Base-by-base conservation (phyloP, 2,888 invertebrate genomes). In the Morpho helenor region DNA sequence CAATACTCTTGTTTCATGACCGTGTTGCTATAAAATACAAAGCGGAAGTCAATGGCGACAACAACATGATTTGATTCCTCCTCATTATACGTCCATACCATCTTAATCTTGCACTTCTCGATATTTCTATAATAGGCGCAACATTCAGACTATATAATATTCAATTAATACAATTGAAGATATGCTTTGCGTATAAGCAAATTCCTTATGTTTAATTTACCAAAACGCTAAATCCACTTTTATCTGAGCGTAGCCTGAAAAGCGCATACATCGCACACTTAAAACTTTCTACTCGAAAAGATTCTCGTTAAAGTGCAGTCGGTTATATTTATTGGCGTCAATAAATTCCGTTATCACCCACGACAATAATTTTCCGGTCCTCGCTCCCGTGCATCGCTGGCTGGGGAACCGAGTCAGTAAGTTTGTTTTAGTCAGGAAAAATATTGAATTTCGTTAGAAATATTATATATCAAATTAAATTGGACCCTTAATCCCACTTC, bases 361-460 rank as follows among this genome's bases (percentile, higher is more conserved):
- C 54, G 54, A 54, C 54, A 54, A 54, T 54, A 54, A 54, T 54
- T 54, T 54, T 31, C 54, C 54, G 23, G 31, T 22, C 16, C 54
- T 42, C 23, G 54, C 46, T 42, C 48, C 47, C 47, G 40, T 48
- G 47, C 54, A 54, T 42, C 54, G 54, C 9, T 48, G 54, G 54
- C 48, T 48, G 23, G 23, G 4, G 43, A 43, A 23, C 8, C 43
- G 22, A 51, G 43, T 40, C 39, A n/a, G 40, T 7, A 23, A 23
- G 48, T 42, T 54, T 22, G 47, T 8, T 54, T 54, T 48, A 47
- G 23, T 7, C 48, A 5, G 53, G 42, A 8, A 41, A 54, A 48
- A 48, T 54, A 31, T 31, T 31, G 31, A 31, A 3, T 31, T 31
- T 31, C 5, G 31, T 31, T 2, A 31, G 5, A 31, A 31, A 31